Conservation (phyloP, 2,113 vertebrate species). For the Oreochromis aureus region DNA sequence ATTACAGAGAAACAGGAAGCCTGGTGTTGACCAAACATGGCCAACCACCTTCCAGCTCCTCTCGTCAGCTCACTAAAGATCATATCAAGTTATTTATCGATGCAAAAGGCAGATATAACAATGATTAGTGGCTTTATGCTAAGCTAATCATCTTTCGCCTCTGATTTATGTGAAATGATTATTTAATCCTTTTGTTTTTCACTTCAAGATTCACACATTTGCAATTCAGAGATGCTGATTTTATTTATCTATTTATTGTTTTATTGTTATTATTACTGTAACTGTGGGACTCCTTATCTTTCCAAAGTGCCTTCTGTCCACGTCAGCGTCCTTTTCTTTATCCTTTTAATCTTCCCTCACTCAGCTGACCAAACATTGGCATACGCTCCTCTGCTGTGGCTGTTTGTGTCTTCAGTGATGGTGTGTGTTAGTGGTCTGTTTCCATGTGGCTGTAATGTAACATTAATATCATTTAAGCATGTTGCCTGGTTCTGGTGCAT, state of each 20-base stretch:
- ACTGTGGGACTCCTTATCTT: neutral
- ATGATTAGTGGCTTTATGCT: neutral
- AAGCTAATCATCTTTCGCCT: neutral
- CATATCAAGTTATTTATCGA: neutral
- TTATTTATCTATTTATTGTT: neutral
- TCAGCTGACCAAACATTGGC: neutral
- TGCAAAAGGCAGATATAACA: rapidly evolving
- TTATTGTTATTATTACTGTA: neutral
- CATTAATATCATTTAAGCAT: neutral
- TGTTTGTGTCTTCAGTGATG: neutral
- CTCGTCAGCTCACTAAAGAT: neutral
- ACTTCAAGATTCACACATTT: neutral
- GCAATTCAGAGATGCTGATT: neutral
- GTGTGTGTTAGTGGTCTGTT: neutral
- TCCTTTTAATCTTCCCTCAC: neutral
- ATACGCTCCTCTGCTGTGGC: neutral
- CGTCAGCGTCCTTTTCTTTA: neutral
- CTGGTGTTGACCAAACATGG: neutral
- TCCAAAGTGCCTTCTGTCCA: slow-evolving; percentile 63
- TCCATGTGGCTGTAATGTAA: neutral
- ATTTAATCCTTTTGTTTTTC: neutral
- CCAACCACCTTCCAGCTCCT: neutral
- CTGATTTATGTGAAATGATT: rapidly evolving
- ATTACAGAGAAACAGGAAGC: neutral
- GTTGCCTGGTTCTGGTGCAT: neutral